Evolutionary conservation across 2,113 vertebrate genomes (phyloP).

Genomic region (Erinaceus europaeus): DNA sequence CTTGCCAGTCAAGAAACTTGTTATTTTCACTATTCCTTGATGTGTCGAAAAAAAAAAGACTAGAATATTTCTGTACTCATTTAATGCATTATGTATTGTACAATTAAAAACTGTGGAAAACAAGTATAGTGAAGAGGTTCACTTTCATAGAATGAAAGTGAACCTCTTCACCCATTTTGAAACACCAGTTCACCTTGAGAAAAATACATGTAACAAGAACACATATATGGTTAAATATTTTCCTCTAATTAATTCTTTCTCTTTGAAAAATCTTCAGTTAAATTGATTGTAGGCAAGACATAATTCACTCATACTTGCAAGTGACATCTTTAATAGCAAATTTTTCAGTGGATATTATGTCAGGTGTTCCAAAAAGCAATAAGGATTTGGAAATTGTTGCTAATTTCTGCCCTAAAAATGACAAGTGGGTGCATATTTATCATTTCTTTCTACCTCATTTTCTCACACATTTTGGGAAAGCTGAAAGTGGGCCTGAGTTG

Average conservation of each 20-base stretch:
- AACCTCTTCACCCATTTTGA: background rate
- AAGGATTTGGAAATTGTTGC: background rate
- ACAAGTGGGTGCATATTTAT: background rate
- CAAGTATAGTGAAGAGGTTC: background rate
- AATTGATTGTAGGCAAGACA: too few species aligned
- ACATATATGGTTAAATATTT: background rate
- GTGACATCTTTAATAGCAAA: background rate
- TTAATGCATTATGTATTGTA: background rate
- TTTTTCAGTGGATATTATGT: background rate
- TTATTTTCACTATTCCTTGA: background rate
- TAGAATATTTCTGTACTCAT: background rate
- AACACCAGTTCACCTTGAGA: background rate
- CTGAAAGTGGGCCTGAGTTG: background rate
- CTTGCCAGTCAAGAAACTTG: background rate
- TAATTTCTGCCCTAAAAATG: background rate
- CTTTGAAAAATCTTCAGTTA: background rate
- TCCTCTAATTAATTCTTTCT: slow-evolving; percentile 21
- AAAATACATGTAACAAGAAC: background rate
- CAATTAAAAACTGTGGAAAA: background rate
- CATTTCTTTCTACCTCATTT: background rate
- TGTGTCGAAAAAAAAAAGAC: background rate
- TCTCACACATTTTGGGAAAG: background rate
- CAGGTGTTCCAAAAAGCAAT: background rate
- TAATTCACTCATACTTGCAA: background rate
- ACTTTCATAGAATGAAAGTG: background rate